These are phyloP conservation scores for Sebastes iracundus DNA, from an alignment of 2,797 vertebrate species.

Conservation along the genomic window DNA sequence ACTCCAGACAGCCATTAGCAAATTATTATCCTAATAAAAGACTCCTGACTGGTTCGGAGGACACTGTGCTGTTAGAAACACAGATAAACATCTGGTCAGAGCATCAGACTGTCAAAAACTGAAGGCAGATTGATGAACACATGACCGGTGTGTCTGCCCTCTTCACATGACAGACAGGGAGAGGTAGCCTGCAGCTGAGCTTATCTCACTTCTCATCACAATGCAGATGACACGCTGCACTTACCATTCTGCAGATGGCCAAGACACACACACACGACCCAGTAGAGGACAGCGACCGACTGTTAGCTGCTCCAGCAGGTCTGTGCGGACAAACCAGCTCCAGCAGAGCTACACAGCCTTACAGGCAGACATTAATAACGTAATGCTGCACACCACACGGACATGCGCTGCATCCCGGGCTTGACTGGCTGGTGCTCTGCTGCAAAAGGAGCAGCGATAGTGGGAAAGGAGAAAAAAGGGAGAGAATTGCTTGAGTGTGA, in stretches of 20 bases:
- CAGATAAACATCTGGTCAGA: not conserved
- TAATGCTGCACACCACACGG: conserved; percentile 35
- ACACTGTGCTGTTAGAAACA: not conserved
- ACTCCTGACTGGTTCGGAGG: not conserved
- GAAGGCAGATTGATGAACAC: not conserved
- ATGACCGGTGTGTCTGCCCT: not conserved
- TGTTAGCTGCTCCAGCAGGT: conserved; percentile 29
- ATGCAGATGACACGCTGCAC: conserved; percentile 50
- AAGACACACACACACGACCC: conserved; percentile 21
- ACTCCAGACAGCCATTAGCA: not conserved
- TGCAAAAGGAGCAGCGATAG: conserved; percentile 27
- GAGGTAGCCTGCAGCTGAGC: conserved; percentile 13
- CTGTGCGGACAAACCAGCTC: conserved; percentile 19
- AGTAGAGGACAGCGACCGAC: conserved; percentile 22
- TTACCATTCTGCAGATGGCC: conserved; percentile 71
- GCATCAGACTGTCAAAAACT: not conserved
- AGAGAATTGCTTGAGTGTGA: not conserved
- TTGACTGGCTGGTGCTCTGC: conserved; percentile 28
- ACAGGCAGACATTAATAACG: conserved; percentile 43
- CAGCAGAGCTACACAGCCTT: conserved; percentile 16
- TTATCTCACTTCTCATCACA: conserved; percentile 35
- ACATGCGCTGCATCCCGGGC: conserved; percentile 29
- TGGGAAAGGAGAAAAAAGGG: conserved; percentile 7
- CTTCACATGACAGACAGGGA: conserved; percentile 1
- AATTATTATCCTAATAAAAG: not conserved